Base-by-base conservation (phyloP, 2,113 vertebrate genomes). In the Hiodon alosoides region DNA sequence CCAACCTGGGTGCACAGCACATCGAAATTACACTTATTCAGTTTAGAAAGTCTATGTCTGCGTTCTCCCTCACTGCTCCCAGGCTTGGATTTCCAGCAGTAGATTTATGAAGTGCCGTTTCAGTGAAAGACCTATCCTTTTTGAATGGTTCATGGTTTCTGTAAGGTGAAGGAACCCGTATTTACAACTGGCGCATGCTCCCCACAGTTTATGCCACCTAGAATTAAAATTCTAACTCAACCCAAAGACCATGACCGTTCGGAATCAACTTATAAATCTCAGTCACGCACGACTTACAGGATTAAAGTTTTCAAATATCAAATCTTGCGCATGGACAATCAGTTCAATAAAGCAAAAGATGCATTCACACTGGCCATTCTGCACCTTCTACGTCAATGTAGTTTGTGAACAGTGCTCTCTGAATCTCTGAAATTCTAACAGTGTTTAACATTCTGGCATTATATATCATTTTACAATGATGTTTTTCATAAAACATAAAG, bases 61-160 rank as follows among this genome's bases (percentile, higher is more conserved):
- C 57, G 5, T 55, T 13, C 11, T 7, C 7, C 50, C 66, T 16
- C 48, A 3, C 57, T 69, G 46, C 60, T 70, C 16, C 57, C 14
- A 7, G 57, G 57, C 57, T 69, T 47, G 17, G 60, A 70, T 57
- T 64, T 72, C 47, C 52, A 69, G 48, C 71, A 5, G 65, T 10
- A 16, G 60, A 74, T 50, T 50, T 62, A 52, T 17, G 7, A 31
- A 52, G 17, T 55, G 71, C 50, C 51, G 58, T 74, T 78, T 65
- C 67, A 54, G 9, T 10, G 17, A 72, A 69, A 70, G 16, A n/a
- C 57, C 9, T 51, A 13, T 31, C 59, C 31, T 64, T 69, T 74
- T 69, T 52, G 13, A 74, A 69, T 46, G 72, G 4, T 10, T n/a
- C 76, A 53, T 54, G 64, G 16, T 52, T 31, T 16, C 50, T 55